Evolutionary conservation across 2,888 invertebrate species (phyloP).

Genomic region (Ceramica pisi): DNA sequence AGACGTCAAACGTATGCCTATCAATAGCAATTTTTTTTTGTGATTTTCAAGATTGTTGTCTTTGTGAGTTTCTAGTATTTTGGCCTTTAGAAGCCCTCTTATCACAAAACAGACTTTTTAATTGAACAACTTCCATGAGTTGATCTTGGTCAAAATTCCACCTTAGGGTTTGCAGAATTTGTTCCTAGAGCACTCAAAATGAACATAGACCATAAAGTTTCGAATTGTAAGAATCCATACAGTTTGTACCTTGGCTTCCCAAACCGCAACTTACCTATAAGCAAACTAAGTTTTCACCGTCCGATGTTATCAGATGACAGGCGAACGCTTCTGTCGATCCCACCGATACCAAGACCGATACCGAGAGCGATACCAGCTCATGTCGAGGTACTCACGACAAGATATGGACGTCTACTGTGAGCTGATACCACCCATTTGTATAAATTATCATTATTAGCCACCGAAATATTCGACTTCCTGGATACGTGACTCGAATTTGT

Average conservation of each 20-base stretch:
- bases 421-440: conserved; percentile 8
- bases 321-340: conserved; percentile 37
- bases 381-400: conserved; percentile 18
- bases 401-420: conserved; percentile 6
- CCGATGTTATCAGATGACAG: conserved; percentile 46
- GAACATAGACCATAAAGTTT: background rate
- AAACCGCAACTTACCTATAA: background rate
- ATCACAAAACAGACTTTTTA: no score
- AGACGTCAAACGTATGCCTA: no score
- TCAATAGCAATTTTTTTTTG: no score
- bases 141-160: no score
- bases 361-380: conserved; percentile 17
- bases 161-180: no score
- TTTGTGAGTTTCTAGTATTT: no score
- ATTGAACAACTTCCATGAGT: no score
- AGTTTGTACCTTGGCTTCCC: background rate
- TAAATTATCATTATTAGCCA: conserved; percentile 40
- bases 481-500: conserved; percentile 9
- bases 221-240: no score
- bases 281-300: conserved; percentile 35
- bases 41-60: no score
- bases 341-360: conserved; percentile 19
- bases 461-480: conserved; percentile 24
- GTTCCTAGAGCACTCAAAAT: background rate
- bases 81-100: no score